Evolutionary conservation across 2,113 vertebrate genomes (phyloP).

Genomic region (Pelmatolapia mariae): DNA sequence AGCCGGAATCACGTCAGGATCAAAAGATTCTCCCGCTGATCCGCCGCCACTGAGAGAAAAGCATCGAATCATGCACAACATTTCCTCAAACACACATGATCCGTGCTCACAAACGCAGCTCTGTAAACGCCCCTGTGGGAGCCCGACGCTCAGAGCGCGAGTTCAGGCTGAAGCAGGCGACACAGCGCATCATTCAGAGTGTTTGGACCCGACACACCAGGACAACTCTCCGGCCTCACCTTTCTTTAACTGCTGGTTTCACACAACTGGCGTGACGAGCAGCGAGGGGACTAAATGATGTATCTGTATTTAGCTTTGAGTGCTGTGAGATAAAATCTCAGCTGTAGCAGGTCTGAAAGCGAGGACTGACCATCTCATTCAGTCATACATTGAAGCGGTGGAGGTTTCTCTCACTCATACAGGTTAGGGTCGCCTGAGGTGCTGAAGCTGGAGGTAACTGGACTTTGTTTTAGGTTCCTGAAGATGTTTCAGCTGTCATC

Average conservation of each 20-base stretch:
- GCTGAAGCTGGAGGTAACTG: not conserved
- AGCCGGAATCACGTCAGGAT: not conserved
- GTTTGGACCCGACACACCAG: conserved; percentile 29
- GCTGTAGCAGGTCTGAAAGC: not conserved
- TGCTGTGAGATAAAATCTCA: not conserved
- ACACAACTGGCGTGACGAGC: not conserved
- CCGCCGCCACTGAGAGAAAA: not conserved
- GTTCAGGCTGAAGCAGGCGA: conserved; percentile 20
- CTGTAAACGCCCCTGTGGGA: not conserved
- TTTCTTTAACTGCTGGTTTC: not conserved
- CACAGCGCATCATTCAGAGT: not conserved
- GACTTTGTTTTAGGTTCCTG: not conserved
- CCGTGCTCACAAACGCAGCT: not conserved
- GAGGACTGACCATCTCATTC: not conserved
- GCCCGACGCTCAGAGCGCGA: not conserved
- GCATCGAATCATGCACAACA: not conserved
- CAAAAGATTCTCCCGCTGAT: not conserved
- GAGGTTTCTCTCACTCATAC: not conserved
- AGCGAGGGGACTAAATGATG: not conserved
- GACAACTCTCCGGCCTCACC: not conserved
- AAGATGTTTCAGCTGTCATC: not conserved
- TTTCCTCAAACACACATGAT: not conserved
- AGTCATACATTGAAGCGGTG: not conserved
- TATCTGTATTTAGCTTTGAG: not conserved
- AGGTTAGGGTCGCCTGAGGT: not conserved